Base-by-base conservation (phyloP, 2,113 vertebrate species). In the Grallaria varia region DNA sequence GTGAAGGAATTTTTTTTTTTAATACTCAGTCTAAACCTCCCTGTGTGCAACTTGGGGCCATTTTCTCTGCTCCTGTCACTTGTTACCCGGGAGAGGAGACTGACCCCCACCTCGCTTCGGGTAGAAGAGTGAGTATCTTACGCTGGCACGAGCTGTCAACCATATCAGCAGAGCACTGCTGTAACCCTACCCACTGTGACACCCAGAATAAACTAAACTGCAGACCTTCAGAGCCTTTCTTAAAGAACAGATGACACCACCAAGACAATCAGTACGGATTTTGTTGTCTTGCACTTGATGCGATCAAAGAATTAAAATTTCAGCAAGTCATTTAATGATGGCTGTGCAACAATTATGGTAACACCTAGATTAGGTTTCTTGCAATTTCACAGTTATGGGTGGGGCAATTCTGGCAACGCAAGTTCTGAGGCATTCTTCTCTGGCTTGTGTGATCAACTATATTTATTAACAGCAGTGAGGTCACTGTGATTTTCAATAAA, bases 241-340 rank as follows among this genome's bases (percentile, higher is more conserved):
- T 96, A 39, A 97, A 93, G 95, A 97, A 83, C 94, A 97, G 97
- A 96, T 98, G 98, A 98, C 96, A 98, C 97, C 94, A 55, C 94
- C 92, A 92, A 98, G 98, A 97, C 84, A 89, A 97, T 96, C 64
- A 5, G 90, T 72, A 77, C 97, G 96, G 97, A 98, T 97, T 98
- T 98, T 96, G 90, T 97, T 98, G 98, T 98, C 96, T 98, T 98
- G 98, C 98, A 98, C 98, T 98, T 98, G 98, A 97, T 97, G 98
- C 98, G 98, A 98, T 98, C 98, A 98, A 98, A 98, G 97, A 97
- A 98, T 98, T 98, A 98, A 98, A 98, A 97, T 98, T 98, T 98
- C 96, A 98, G 83, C 93, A 92, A 97, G 97, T 97, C 98, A 90
- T 97, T 97, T 97, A 97, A 97, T 97, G 96, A 97, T 76, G 89